Conservation (phyloP, 1,140 invertebrate genomes). For the Plutomurus gul region DNA sequence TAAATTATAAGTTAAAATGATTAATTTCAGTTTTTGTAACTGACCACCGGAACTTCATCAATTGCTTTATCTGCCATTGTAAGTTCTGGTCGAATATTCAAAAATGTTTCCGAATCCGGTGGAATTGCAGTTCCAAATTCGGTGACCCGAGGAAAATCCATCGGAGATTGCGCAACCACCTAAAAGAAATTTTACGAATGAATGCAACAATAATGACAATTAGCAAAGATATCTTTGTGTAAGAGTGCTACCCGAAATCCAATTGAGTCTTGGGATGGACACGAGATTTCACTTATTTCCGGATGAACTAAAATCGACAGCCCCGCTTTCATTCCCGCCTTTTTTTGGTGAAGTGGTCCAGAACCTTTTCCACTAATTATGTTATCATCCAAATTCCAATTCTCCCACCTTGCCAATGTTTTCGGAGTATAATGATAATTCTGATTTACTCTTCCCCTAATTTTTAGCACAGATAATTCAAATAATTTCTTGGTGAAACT, state of each 20-base stretch:
- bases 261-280: not conserved
- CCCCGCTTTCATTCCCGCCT: constrained; percentile 21
- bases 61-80: constrained; percentile 46
- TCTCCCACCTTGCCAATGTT: too few species aligned
- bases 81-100: constrained; percentile 44
- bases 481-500: too few species aligned
- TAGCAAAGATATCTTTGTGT: not conserved
- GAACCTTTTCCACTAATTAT: not conserved
- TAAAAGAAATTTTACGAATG: too few species aligned
- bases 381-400: constrained; percentile 29
- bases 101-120: constrained; percentile 46
- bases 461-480: too few species aligned
- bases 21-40: too few species aligned
- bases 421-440: too few species aligned
- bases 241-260: constrained; percentile 11
- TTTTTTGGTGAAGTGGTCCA: constrained; percentile 15
- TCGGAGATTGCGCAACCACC: constrained; percentile 32
- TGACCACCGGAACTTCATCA: constrained; percentile 37
- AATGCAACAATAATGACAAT: too few species aligned
- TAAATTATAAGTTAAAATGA: not conserved
- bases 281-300: constrained; percentile 30
- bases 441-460: too few species aligned
- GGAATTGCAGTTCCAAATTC: constrained; percentile 45
- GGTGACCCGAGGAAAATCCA: constrained; percentile 42
- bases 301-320: constrained; percentile 33